Conservation (phyloP, 2,797 vertebrate species). For the Australoheros facetus region DNA sequence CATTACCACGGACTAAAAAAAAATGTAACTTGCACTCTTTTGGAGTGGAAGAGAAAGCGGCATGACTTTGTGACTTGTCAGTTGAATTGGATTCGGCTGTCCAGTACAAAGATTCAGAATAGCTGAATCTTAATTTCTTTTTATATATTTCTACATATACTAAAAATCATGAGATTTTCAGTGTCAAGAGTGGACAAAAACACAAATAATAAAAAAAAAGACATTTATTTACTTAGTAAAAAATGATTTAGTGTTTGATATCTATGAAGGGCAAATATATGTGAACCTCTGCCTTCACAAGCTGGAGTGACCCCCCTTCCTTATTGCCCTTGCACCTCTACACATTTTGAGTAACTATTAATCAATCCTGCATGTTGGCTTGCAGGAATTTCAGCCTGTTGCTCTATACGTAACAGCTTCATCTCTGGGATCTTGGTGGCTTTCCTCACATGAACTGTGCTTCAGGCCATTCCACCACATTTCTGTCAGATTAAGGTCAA, state of each 20-base stretch:
- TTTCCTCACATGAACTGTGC: neutral
- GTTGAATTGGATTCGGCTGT: neutral
- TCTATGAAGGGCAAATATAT: no score
- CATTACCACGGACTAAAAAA: constrained; percentile 13
- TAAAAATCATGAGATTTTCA: neutral
- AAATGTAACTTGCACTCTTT: constrained; percentile 3
- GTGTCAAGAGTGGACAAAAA: neutral
- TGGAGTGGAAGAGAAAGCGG: neutral
- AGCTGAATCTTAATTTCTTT: neutral
- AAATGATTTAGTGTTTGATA: no score
- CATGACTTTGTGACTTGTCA: neutral
- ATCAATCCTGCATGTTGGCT: neutral
- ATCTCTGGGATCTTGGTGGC: neutral
- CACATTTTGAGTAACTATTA: neutral
- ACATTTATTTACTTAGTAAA: no score
- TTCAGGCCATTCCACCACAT: neutral
- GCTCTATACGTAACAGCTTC: neutral
- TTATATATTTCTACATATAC: neutral
- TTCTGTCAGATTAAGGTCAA: constrained; percentile 7
- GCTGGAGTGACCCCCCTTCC: no score
- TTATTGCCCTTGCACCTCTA: no score
- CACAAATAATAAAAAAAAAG: neutral
- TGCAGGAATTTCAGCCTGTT: neutral
- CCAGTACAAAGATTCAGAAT: neutral
- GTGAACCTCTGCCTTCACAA: no score